phyloP scores from a whole-genome alignment of 1,140 invertebrate species.

The Nixonia krombeini region DNA sequence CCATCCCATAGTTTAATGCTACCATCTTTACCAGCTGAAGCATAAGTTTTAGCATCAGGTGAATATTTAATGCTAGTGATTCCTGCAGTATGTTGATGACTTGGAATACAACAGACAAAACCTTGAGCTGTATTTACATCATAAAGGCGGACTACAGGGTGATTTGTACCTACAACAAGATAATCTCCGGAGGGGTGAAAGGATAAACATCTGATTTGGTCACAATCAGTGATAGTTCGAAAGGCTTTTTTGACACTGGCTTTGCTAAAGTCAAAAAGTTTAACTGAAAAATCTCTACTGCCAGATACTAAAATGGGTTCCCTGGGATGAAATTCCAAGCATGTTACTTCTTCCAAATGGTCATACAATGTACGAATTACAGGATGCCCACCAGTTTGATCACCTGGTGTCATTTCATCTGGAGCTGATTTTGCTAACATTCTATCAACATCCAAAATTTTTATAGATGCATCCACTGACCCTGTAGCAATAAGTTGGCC shows the following conservation, averaged over 20 bases:
- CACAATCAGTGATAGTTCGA: constrained; percentile 94
- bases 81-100: constrained; percentile 90
- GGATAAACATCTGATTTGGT: constrained; percentile 88
- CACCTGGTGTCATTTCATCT: constrained; percentile 83
- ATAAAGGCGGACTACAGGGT: constrained; percentile 92
- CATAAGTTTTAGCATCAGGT: constrained; percentile 89
- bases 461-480: constrained; percentile 98
- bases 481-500: constrained; percentile 98
- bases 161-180: constrained; percentile 92
- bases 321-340: constrained; percentile 95
- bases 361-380: constrained; percentile 99
- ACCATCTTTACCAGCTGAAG: constrained; percentile 93
- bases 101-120: constrained; percentile 92
- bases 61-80: constrained; percentile 88
- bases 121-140: constrained; percentile 97
- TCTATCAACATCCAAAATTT: constrained; percentile 97
- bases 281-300: constrained; percentile 93
- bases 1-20: constrained; percentile 97
- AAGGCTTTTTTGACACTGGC: constrained; percentile 98
- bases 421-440: constrained; percentile 96
- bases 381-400: constrained; percentile 93
- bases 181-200: constrained; percentile 98
- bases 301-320: constrained; percentile 95
- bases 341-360: constrained; percentile 97
- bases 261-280: constrained; percentile 98